Evolutionary conservation across 1,140 invertebrate genomes (phyloP).

Genomic region (Hycleus phaleratus): DNA sequence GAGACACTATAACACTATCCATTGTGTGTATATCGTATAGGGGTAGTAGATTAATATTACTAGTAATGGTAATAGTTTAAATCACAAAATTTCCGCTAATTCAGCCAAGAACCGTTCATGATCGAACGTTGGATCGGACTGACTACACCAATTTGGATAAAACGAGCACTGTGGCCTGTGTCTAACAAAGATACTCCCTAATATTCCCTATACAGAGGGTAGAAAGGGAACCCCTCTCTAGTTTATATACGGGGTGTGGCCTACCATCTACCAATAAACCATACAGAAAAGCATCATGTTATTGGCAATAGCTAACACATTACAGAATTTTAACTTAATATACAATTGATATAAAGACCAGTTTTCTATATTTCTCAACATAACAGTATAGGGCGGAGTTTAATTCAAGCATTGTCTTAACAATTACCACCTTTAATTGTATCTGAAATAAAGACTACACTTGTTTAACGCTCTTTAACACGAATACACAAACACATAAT

Average conservation of each 20-base stretch:
- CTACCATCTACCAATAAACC: conserved; percentile 32
- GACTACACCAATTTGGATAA: conserved; percentile 36
- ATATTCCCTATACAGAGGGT: conserved; percentile 27
- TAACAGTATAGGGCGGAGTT: conserved; percentile 14
- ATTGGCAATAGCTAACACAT: conserved; percentile 15
- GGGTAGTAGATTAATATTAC: no score
- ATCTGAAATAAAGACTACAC: conserved; percentile 3
- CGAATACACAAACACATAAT: conserved; percentile 16
- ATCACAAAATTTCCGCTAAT: no score
- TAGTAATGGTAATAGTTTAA: no score
- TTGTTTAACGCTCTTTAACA: conserved; percentile 8
- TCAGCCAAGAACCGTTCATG: conserved; percentile 23
- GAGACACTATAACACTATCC: no score
- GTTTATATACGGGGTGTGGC: conserved; percentile 24
- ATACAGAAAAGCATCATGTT: conserved; percentile 10
- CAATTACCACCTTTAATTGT: conserved; percentile 18
- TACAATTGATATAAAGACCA: not conserved
- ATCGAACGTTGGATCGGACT: conserved; percentile 33
- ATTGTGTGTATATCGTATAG: no score
- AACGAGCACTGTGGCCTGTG: conserved; percentile 25
- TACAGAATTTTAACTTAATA: conserved; percentile 9
- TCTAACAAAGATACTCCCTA: conserved; percentile 39
- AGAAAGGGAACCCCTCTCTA: conserved; percentile 29
- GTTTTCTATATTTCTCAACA: not conserved
- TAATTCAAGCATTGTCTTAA: conserved; percentile 12